Evolutionary conservation across 2,888 invertebrate genomes (phyloP).

Genomic region (Eupeodes latifasciatus): DNA sequence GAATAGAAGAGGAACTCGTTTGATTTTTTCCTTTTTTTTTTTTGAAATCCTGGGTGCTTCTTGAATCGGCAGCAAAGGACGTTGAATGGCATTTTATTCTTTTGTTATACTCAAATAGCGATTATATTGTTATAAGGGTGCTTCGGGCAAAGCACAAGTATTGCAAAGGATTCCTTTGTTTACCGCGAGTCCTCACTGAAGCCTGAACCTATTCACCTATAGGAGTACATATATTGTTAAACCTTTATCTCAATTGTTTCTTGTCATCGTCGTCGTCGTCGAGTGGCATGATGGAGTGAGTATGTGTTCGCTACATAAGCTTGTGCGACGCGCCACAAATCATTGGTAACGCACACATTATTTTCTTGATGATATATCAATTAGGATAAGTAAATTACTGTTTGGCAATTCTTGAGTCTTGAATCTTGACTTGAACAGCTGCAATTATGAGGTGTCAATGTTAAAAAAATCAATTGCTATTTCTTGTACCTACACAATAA

Average conservation of each 20-base stretch:
- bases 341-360: constrained; percentile 47
- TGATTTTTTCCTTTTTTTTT: constrained; percentile 8
- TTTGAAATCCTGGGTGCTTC: constrained; percentile 27
- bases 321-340: constrained; percentile 61
- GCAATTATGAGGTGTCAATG: constrained; percentile 74
- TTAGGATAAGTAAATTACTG: constrained; percentile 73
- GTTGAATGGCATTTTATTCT: constrained; percentile 47
- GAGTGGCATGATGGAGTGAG: constrained; percentile 37
- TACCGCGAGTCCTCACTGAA: constrained; percentile 1
- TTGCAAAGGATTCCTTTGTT: constrained; percentile 64
- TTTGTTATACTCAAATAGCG: constrained; percentile 64
- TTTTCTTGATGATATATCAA: constrained; percentile 66
- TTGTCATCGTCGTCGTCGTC: not conserved
- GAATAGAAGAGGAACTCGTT: constrained; percentile 69
- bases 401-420: constrained; percentile 45
- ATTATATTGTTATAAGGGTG: constrained; percentile 73
- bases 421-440: constrained; percentile 55
- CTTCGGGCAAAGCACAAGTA: constrained; percentile 49
- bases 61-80: constrained; percentile 40
- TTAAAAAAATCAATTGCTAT: constrained; percentile 66
- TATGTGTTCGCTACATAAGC: constrained; percentile 15
- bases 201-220: constrained; percentile 22
- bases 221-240: constrained; percentile 9
- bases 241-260: constrained; percentile 35
- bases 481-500: not conserved